Percentiles rank a stretch among this genome's conserved stretches.
phyloP scores from a whole-genome alignment of 2,888 invertebrate species.

The Andrena dorsata region DNA sequence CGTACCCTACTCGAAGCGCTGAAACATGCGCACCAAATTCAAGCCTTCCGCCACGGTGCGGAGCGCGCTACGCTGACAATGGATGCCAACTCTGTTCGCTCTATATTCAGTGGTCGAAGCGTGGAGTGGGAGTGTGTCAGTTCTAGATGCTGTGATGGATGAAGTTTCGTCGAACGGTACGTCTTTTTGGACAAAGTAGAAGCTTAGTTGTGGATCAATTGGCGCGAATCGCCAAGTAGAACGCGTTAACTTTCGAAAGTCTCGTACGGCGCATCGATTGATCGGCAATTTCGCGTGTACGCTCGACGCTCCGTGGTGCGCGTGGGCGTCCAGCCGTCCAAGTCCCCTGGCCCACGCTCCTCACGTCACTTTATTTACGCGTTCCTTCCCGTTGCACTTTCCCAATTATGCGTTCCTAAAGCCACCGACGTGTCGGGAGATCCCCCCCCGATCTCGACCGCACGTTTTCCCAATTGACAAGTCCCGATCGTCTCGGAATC shows the following conservation, averaged over 20 bases:
- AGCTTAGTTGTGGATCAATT: conserved; percentile 14
- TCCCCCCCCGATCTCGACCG: not conserved
- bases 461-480: conserved; percentile 25
- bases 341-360: conserved; percentile 72
- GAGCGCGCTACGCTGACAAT: not conserved
- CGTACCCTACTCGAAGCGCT: no score
- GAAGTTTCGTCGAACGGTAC: conserved; percentile 80
- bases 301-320: conserved; percentile 59
- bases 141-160: conserved; percentile 82
- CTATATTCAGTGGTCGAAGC: conserved; percentile 46
- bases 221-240: conserved; percentile 8
- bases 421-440: not conserved
- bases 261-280: conserved; percentile 1
- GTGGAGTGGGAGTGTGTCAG: conserved; percentile 70
- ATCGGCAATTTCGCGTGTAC: conserved; percentile 44
- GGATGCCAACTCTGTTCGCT: conserved; percentile 11
- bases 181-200: conserved; percentile 63
- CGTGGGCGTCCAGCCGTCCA: conserved; percentile 81
- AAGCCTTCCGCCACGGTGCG: conserved; percentile 29
- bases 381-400: conserved; percentile 42
- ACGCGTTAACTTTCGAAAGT: not conserved
- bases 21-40: not conserved
- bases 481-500: not conserved
- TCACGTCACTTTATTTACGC: conserved; percentile 67
- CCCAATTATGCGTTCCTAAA: conserved; percentile 4